Percentiles rank a stretch among this genome's conserved stretches.
Conservation (phyloP, 2,797 vertebrate genomes). For the Hydrocynus forskahlii region DNA sequence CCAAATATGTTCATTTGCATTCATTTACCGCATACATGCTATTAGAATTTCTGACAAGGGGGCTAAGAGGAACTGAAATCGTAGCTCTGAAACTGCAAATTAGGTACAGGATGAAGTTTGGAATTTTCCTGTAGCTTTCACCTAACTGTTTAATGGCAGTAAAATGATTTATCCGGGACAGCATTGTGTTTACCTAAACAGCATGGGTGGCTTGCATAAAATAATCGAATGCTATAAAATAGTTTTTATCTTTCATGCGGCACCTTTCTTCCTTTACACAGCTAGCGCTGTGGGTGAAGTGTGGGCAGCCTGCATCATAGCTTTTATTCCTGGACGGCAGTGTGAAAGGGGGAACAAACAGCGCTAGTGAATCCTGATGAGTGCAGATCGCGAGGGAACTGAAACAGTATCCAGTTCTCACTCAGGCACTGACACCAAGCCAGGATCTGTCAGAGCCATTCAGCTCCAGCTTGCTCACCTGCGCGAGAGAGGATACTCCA, state of each 20-base stretch:
- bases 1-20: too few species aligned
- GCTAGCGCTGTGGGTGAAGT: background rate
- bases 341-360: background rate
- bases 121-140: too few species aligned
- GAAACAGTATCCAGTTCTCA: constrained; percentile 4
- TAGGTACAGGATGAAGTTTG: too few species aligned
- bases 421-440: constrained; percentile 4
- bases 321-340: constrained; percentile 13
- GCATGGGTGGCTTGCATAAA: too few species aligned
- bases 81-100: too few species aligned
- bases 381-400: background rate
- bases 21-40: too few species aligned
- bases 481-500: background rate
- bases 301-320: constrained; percentile 11
- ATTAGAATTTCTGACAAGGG: too few species aligned
- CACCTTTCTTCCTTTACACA: background rate
- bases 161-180: too few species aligned
- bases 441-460: constrained; percentile 4
- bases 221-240: too few species aligned
- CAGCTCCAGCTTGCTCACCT: background rate
- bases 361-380: background rate
- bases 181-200: too few species aligned
- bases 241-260: background rate
- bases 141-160: too few species aligned
- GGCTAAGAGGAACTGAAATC: too few species aligned